Conservation (phyloP, 92 coral and sea anemone genomes). For the Galaxea fascicularis region DNA sequence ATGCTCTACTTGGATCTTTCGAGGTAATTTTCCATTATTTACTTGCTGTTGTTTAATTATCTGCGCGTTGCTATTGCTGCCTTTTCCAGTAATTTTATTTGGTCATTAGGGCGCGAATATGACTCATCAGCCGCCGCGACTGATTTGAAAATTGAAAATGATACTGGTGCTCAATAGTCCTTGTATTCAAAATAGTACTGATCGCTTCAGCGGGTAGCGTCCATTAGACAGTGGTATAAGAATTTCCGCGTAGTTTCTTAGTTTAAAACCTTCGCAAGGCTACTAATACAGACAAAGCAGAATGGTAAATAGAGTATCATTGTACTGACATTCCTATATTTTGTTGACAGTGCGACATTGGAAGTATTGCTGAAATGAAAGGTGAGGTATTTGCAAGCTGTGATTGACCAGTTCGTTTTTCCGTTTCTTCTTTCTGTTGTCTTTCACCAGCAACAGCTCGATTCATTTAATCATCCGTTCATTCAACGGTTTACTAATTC, state of each 20-base stretch:
- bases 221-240: too few species aligned
- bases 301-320: too few species aligned
- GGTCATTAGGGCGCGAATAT: too few species aligned
- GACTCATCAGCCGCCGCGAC: too few species aligned
- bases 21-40: conserved; percentile 62
- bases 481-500: not conserved
- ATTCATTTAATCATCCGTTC: not conserved
- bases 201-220: too few species aligned
- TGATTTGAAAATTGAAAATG: too few species aligned
- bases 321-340: not conserved
- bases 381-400: conserved; percentile 49
- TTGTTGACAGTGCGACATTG: conserved; percentile 86
- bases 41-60: not conserved
- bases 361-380: conserved; percentile 79
- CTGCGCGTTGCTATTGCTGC: not conserved
- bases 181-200: too few species aligned
- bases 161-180: too few species aligned
- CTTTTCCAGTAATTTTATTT: not conserved
- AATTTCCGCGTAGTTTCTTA: too few species aligned
- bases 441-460: not conserved
- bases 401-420: not conserved
- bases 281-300: too few species aligned
- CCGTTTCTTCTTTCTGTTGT: not conserved
- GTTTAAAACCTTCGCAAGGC: too few species aligned
- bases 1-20: conserved; percentile 83